Evolutionary conservation across 2,797 vertebrate genomes (phyloP).

Genomic region (Paedocypris micromegethes): DNA sequence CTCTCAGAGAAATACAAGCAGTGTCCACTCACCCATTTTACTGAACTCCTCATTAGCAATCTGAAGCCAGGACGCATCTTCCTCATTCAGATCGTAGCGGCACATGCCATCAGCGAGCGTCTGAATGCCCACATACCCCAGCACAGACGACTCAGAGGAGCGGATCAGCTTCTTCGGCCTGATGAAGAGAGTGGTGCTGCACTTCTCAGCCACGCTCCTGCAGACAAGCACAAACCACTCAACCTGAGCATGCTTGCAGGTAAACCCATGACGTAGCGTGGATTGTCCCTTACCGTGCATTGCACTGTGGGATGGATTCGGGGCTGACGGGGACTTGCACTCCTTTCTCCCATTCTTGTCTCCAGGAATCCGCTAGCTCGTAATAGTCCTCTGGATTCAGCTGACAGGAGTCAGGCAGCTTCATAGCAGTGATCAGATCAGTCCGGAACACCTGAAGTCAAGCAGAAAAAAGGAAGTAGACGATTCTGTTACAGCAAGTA

Average conservation of each 20-base stretch:
- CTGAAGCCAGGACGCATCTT: slow-evolving; percentile 86
- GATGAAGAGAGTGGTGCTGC: slow-evolving; percentile 75
- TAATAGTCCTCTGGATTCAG: slow-evolving; percentile 92
- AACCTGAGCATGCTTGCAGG: too few species aligned
- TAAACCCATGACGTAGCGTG: too few species aligned
- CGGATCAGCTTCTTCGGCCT: slow-evolving; percentile 88
- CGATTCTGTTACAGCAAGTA: too few species aligned
- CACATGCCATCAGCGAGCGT: slow-evolving; percentile 84
- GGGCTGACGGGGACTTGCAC: slow-evolving; percentile 97
- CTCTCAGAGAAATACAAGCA: background rate
- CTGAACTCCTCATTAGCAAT: slow-evolving; percentile 83
- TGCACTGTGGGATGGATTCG: slow-evolving; percentile 81
- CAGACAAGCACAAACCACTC: background rate
- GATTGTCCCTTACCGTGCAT: slow-evolving; percentile 73
- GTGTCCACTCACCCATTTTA: slow-evolving; percentile 81
- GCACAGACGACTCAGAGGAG: slow-evolving; percentile 74
- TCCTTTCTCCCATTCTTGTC: slow-evolving; percentile 98
- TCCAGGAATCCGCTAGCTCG: slow-evolving; percentile 88
- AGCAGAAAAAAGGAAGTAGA: background rate
- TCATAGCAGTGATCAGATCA: slow-evolving; percentile 98
- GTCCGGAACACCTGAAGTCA: slow-evolving; percentile 89
- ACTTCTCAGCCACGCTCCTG: slow-evolving; percentile 76
- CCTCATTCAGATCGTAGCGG: slow-evolving; percentile 88
- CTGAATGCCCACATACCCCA: slow-evolving; percentile 87
- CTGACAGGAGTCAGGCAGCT: slow-evolving; percentile 91